Evolutionary conservation across 2,113 vertebrate species (phyloP).

Genomic region (Dasypus novemcinctus): DNA sequence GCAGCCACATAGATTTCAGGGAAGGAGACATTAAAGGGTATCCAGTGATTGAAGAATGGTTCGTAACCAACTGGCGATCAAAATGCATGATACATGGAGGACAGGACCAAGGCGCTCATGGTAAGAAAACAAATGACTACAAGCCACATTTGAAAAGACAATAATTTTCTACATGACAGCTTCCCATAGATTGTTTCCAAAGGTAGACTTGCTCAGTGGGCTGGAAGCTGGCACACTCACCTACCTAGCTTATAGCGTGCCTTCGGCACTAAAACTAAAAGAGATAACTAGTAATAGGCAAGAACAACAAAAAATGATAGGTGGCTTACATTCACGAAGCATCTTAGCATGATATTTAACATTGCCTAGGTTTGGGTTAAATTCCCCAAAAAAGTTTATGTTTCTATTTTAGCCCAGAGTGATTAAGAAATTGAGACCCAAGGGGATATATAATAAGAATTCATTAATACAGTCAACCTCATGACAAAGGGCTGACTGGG

Average conservation of each 20-base stretch:
- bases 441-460: background rate
- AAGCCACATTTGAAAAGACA: slow-evolving; percentile 33
- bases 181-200: slow-evolving; percentile 30
- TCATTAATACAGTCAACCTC: background rate
- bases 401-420: background rate
- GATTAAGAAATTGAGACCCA: background rate
- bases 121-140: slow-evolving; percentile 45
- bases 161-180: slow-evolving; percentile 18
- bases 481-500: background rate
- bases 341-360: background rate
- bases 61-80: slow-evolving; percentile 33
- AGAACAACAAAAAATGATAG: background rate
- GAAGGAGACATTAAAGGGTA: slow-evolving; percentile 20
- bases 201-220: background rate
- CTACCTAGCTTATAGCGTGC: background rate
- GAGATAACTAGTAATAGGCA: background rate
- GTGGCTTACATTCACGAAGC: background rate
- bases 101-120: background rate
- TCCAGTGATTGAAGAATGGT: background rate
- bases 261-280: background rate
- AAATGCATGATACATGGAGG: background rate
- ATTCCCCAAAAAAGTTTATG: background rate
- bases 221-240: background rate
- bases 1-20: background rate
- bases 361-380: background rate